Base-by-base conservation (phyloP, 1,140 invertebrate genomes). In the Oryctes rhinoceros region DNA sequence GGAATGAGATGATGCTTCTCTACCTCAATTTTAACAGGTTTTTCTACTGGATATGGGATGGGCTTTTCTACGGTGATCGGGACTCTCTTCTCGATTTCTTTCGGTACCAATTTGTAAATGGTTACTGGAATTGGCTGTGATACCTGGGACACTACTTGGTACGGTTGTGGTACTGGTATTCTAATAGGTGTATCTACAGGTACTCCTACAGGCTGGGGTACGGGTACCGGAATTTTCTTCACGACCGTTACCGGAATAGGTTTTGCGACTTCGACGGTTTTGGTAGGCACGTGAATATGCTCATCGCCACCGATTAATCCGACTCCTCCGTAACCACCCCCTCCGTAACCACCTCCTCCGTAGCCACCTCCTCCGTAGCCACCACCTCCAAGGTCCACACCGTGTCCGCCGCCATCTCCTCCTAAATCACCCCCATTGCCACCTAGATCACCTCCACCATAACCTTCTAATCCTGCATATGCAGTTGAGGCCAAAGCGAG, bases 1-100 rank as follows among this genome's bases (percentile, higher is more conserved):
- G 93, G 92, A 47, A 94, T 92, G 83, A 93, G 91, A 81, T 94
- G 93, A 85, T 93, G 93, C 87, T 94, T 94, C 81, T 94, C 93
- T 5, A 94, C 92, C 80, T 94, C 93, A 5, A 95, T 93, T 35
- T 93, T 91, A 88, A 94, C 94, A 1, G 94, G 94, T 85, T 93
- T 94, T 84, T 95, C 93, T 0, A 95, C 91, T 78, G 93, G 91
- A 84, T 94, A 94, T 4, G 94, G 94, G 79, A 94, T 92, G 80
- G 93, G 90, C 81, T 94, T 94, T 82, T 94, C 94, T 1, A 95
- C 92, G 0, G 93, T 90, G 83, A 94, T 94, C 0, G 94, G 94
- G 53, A 94, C 92, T 39, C 91, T 93, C 84, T 93, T 94, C 84
- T 95, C 94, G 24, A 94, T 91, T 89, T 90, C 83, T 89, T 90